Conservation (phyloP, 2,113 vertebrate genomes). For the Ivindomyrus marchei region DNA sequence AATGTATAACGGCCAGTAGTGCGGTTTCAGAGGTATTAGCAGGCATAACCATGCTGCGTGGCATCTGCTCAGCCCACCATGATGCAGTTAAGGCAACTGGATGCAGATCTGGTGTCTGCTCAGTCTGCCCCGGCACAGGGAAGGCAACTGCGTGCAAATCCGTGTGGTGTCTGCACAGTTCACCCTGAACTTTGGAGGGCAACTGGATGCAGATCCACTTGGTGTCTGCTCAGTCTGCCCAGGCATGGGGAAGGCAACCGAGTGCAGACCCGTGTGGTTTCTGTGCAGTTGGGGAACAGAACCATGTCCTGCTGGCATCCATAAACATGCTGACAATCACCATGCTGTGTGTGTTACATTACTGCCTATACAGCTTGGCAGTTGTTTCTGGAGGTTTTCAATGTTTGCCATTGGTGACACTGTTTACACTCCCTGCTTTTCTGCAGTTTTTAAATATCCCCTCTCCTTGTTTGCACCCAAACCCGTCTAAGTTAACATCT, state of each 20-base stretch:
- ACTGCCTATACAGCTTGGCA: conserved; percentile 15
- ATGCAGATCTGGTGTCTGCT: neutral
- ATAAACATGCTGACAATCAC: conserved; percentile 28
- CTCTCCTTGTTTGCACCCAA: neutral
- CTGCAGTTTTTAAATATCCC: neutral
- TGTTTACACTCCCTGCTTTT: neutral
- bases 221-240: neutral
- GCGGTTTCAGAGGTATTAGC: neutral
- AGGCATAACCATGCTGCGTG: neutral
- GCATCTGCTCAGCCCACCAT: neutral
- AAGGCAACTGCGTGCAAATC: neutral
- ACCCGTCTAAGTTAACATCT: neutral
- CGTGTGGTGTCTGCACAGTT: neutral
- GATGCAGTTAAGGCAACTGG: too few species aligned
- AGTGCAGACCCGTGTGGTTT: too few species aligned
- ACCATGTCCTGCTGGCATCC: conserved; percentile 19
- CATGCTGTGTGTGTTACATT: conserved; percentile 23
- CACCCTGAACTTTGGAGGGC: too few species aligned
- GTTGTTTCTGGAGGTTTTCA: conserved; percentile 18
- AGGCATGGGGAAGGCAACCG: neutral
- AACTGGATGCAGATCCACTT: neutral
- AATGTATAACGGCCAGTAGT: neutral
- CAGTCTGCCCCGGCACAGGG: neutral
- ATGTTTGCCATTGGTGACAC: neutral
- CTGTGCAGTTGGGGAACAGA: too few species aligned